These are phyloP conservation scores for Leptoteleia sp. DNA, from an alignment of 1,140 invertebrate species.

Conservation along the genomic window DNA sequence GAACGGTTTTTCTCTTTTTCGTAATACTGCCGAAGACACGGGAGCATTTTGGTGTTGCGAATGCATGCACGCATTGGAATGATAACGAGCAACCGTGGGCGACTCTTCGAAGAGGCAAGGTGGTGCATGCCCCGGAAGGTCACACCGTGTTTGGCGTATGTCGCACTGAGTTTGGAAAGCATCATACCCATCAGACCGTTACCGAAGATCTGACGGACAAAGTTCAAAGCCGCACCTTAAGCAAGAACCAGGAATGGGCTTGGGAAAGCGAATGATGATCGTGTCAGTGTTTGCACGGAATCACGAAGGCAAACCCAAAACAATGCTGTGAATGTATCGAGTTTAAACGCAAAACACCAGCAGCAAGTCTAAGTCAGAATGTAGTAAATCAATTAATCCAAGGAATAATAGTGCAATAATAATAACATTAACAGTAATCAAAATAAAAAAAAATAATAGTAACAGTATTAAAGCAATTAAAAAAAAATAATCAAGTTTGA, in stretches of 20 bases:
- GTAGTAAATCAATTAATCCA: conserved; percentile 7
- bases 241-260: conserved; percentile 23
- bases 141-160: conserved; percentile 40
- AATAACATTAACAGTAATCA: too few species aligned
- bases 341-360: conserved; percentile 33
- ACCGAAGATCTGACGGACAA: conserved; percentile 10
- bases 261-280: conserved; percentile 46
- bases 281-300: conserved; percentile 54
- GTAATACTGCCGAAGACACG: too few species aligned
- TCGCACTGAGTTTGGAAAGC: conserved; percentile 36
- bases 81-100: conserved; percentile 7
- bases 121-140: conserved; percentile 45
- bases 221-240: conserved; percentile 10
- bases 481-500: too few species aligned
- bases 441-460: conserved; percentile 9
- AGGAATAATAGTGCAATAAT: too few species aligned
- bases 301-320: conserved; percentile 31
- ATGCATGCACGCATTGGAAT: conserved; percentile 46
- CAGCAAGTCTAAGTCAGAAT: background rate
- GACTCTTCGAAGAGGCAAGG: conserved; percentile 9
- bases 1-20: conserved; percentile 12
- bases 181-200: conserved; percentile 1
- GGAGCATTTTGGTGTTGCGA: conserved; percentile 30
- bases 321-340: conserved; percentile 10
- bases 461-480: too few species aligned